Conservation (phyloP, 2,113 vertebrate species). For the Poeciliopsis prolifica region DNA sequence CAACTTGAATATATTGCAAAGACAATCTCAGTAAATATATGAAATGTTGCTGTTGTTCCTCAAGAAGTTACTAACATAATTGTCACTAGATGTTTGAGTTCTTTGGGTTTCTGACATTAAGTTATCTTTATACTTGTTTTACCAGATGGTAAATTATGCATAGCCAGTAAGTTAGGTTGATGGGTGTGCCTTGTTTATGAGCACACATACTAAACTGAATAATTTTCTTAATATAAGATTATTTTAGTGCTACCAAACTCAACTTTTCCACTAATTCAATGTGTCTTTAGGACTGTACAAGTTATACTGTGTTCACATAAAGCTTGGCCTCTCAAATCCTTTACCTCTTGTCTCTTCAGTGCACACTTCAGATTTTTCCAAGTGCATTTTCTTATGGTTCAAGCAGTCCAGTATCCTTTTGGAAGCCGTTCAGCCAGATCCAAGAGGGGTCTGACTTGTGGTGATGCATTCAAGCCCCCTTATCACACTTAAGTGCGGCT, state of each 20-base stretch:
- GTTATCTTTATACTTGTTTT: no score
- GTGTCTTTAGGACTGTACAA: conserved; percentile 30
- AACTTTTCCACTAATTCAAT: background rate
- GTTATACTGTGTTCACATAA: conserved; percentile 42
- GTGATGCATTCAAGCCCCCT: conserved; percentile 49
- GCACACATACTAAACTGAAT: no score
- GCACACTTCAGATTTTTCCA: conserved; percentile 44
- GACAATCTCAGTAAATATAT: no score
- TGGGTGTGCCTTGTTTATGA: no score
- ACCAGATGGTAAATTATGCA: no score
- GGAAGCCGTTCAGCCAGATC: conserved; percentile 32
- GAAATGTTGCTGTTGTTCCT: no score
- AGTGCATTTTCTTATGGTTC: conserved; percentile 61
- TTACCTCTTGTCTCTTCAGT: conserved; percentile 25
- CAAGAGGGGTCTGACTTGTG: conserved; percentile 44
- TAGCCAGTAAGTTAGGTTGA: no score
- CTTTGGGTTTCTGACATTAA: no score
- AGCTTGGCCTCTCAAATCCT: conserved; percentile 40
- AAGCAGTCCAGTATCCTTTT: conserved; percentile 20
- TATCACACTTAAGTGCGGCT: conserved; percentile 38
- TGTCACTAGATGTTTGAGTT: no score
- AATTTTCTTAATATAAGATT: background rate
- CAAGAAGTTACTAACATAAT: no score
- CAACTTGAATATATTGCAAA: no score
- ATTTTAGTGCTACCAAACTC: background rate